Base-by-base conservation (phyloP, 2,797 vertebrate genomes). In the Lutjanus campechanus region DNA sequence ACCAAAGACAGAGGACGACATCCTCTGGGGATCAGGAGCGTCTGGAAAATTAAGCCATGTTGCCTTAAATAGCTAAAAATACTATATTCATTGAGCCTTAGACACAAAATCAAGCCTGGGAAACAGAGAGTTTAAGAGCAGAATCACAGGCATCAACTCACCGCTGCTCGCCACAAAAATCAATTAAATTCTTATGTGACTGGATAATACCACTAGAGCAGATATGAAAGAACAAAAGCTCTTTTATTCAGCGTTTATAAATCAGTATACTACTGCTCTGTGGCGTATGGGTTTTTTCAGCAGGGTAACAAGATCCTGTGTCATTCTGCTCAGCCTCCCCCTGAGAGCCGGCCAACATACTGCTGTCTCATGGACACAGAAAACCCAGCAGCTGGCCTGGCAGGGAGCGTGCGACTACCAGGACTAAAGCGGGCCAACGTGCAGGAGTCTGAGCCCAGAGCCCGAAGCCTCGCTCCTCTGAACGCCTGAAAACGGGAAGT, bases 311-410 rank as follows among this genome's bases (percentile, higher is more conserved):
- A 68, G 85, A 91, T 85, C 85, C 43, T 58, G 76, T 82, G 69
- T 88, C 83, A 62, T 44, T 85, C 61, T 55, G 72, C 69, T 81
- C 58, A 55, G 75, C 75, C 77, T 77, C 68, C 85, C 73, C 79
- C 68, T 44, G 73, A 86, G 81, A 79, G 65, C 1, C 81, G 72
- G 89, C 85, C 85, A 90, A 69, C 84, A 90, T 79, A 83, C 81
- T 85, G 83, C 85, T 80, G 89, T 85, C 83, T 92, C 85, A 89
- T 83, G 83, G 91, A 90, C 88, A 91, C 84, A 88, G 88, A 89
- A 91, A 86, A 88, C 86, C 86, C 81, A 81, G 90, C 92, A 92
- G 94, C 92, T 93, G 91, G 83, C 79, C 85, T 92, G 88, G 87
- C 80, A 78, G 22, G 63, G 49, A 79, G 80, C 17, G 22, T 61